phyloP scores from a whole-genome alignment of 2,888 invertebrate species.

The Ophonus ardosiacus region DNA sequence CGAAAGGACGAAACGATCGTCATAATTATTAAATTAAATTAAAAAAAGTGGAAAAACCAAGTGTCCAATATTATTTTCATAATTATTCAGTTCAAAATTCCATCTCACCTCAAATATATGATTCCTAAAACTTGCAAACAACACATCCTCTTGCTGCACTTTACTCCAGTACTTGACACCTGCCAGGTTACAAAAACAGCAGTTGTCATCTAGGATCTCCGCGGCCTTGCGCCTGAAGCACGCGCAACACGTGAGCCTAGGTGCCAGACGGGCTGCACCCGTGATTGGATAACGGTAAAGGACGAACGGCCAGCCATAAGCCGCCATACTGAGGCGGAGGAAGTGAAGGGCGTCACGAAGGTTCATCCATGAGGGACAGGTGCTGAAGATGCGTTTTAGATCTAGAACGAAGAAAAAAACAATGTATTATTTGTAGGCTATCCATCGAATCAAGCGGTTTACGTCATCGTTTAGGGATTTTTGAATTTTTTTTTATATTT shows the following conservation, averaged over 20 bases:
- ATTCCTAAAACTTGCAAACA: conserved; percentile 92
- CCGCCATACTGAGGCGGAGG: conserved; percentile 87
- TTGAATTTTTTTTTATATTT: too few relatives aligned
- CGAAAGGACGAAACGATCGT: too few relatives aligned
- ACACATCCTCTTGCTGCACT: conserved; percentile 86
- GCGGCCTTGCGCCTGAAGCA: conserved; percentile 81
- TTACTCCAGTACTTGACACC: conserved; percentile 89
- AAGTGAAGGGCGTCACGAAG: conserved; percentile 86
- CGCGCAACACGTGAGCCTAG: conserved; percentile 84
- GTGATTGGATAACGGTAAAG: conserved; percentile 86
- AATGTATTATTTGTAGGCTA: neutral
- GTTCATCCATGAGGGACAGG: conserved; percentile 89
- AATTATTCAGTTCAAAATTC: neutral
- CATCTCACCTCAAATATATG: conserved; percentile 86
- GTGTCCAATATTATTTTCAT: too few relatives aligned
- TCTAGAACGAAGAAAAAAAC: conserved; percentile 73
- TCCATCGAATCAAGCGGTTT: too few relatives aligned
- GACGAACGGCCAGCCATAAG: conserved; percentile 94
- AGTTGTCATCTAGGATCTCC: conserved; percentile 91
- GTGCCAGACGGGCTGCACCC: conserved; percentile 85
- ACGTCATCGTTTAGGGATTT: too few relatives aligned
- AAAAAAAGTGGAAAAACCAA: too few relatives aligned
- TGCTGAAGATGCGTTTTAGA: conserved; percentile 79
- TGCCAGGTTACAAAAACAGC: conserved; percentile 91
- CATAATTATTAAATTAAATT: too few relatives aligned